Conservation (phyloP, 2,888 invertebrate species). For the Spatulosminthurus flaviceps region DNA sequence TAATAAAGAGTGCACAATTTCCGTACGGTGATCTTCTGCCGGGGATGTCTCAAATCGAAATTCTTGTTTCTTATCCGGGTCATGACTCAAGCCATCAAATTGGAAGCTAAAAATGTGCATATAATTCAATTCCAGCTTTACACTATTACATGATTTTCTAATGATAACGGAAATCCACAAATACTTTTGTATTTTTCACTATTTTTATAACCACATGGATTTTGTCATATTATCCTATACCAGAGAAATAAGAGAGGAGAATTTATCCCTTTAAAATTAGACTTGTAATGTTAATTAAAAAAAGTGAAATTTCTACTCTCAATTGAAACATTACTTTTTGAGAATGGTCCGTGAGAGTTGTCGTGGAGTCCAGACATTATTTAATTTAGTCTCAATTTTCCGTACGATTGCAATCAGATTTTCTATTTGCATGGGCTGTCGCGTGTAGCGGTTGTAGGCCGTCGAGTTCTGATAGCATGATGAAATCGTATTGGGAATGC, state of each 20-base stretch:
- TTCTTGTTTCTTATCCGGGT: constrained; percentile 47
- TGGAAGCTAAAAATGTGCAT: constrained; percentile 52
- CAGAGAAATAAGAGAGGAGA: too few relatives aligned
- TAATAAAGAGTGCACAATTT: constrained; percentile 52
- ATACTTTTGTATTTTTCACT: too few relatives aligned
- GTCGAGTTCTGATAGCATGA: constrained; percentile 59
- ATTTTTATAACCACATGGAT: too few relatives aligned
- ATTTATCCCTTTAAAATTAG: too few relatives aligned
- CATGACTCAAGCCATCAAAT: constrained; percentile 58
- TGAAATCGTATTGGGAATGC: constrained; percentile 49
- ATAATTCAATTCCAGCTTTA: neutral
- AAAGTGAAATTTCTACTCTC: neutral
- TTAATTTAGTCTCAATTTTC: constrained; percentile 60
- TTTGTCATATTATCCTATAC: too few relatives aligned
- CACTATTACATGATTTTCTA: too few relatives aligned
- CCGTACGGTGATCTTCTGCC: constrained; percentile 50
- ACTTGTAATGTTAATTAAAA: neutral
- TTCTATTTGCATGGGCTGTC: constrained; percentile 62
- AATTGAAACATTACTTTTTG: constrained; percentile 49
- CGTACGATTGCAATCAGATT: constrained; percentile 61
- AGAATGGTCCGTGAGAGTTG: constrained; percentile 55
- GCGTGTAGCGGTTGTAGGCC: constrained; percentile 58
- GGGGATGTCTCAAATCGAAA: constrained; percentile 50
- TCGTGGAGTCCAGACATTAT: constrained; percentile 55
- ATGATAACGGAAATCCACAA: too few relatives aligned